These are phyloP conservation scores for Dendrolimus pini DNA, from an alignment of 2,888 invertebrate species.

Conservation along the genomic window DNA sequence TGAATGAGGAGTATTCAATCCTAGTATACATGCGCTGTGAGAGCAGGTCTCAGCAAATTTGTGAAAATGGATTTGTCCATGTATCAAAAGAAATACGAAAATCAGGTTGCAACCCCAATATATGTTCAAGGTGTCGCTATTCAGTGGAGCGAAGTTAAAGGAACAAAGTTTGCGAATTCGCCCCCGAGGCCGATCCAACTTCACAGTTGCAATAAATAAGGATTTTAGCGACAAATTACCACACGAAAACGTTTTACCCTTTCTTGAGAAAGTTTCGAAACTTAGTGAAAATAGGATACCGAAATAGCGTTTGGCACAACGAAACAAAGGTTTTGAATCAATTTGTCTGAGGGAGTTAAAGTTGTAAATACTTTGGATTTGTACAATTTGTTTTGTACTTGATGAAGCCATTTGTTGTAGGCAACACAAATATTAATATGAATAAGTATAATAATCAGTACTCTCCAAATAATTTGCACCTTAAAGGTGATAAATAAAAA, in stretches of 20 bases:
- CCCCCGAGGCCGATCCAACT: constrained; percentile 70
- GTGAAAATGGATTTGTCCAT: constrained; percentile 47
- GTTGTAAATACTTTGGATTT: neutral
- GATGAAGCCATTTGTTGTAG: neutral
- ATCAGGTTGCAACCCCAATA: constrained; percentile 68
- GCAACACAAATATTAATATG: neutral
- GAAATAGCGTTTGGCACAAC: constrained; percentile 23
- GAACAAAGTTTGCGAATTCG: constrained; percentile 66
- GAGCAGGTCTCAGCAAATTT: too few species aligned
- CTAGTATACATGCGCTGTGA: too few species aligned
- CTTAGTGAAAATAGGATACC: constrained; percentile 49
- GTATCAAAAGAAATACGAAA: constrained; percentile 65
- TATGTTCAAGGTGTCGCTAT: constrained; percentile 69
- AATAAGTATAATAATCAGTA: neutral
- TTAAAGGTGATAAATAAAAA: too few species aligned
- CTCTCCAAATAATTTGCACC: too few species aligned
- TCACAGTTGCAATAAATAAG: constrained; percentile 73
- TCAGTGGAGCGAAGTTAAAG: constrained; percentile 70
- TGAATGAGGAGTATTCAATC: too few species aligned
- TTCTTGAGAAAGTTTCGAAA: constrained; percentile 53
- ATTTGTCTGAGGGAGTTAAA: constrained; percentile 8
- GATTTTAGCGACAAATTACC: constrained; percentile 76
- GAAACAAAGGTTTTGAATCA: constrained; percentile 29
- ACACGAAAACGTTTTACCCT: constrained; percentile 65
- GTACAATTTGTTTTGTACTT: neutral